Conservation (phyloP, 2,113 vertebrate species). For the Onychostruthus taczanowskii region DNA sequence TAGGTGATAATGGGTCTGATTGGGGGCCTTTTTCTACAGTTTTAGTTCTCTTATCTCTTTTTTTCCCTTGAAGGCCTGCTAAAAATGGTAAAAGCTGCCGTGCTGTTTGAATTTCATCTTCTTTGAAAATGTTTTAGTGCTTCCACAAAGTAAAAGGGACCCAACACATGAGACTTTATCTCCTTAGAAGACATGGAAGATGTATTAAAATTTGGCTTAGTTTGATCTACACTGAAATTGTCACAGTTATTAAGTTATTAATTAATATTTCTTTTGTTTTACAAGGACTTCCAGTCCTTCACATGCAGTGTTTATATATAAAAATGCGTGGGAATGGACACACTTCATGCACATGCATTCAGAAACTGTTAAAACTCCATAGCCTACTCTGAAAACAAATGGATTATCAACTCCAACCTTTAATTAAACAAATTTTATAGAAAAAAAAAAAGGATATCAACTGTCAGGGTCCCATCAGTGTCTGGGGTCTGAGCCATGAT, state of each 20-base stretch:
- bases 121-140: neutral
- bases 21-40: neutral
- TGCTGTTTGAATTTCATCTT: neutral
- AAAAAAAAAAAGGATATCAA: neutral
- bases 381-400: neutral
- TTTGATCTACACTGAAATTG: neutral
- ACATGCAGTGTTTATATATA: neutral
- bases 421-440: neutral
- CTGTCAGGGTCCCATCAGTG: rapidly evolving
- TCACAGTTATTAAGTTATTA: neutral
- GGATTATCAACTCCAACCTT: neutral
- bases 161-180: neutral
- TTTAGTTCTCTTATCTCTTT: neutral
- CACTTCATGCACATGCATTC: rapidly evolving
- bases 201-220: neutral
- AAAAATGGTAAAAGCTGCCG: neutral
- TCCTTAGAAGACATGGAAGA: neutral
- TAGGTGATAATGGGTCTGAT: neutral
- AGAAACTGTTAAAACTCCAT: neutral
- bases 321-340: neutral
- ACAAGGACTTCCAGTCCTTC: neutral
- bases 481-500: rapidly evolving
- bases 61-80: neutral
- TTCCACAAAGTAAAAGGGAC: neutral
- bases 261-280: neutral